Percentiles rank a stretch among this genome's conserved stretches.
phyloP scores from a whole-genome alignment of 2,113 vertebrate species.

The Perognathus longimembris region DNA sequence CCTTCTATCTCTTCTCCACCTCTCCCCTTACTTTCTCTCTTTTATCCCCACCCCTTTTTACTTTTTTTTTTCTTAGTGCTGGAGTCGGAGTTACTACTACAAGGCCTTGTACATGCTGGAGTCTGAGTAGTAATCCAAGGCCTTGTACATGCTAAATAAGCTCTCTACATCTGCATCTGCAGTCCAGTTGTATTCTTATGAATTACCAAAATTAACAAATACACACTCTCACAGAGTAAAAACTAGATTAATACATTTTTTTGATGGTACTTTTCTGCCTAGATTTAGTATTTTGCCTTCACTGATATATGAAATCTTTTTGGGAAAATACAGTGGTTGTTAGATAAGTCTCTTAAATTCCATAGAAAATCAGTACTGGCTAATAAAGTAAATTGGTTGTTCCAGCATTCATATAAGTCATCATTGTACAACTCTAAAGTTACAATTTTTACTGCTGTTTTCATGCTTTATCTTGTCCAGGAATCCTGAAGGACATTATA shows the following conservation, averaged over 20 bases:
- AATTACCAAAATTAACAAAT: slow-evolving; percentile 49
- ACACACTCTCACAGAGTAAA: slow-evolving; percentile 39
- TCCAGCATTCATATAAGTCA: slow-evolving; percentile 33
- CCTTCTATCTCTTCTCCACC: background rate
- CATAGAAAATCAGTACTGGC: background rate
- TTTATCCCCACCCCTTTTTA: background rate
- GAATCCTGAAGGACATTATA: background rate
- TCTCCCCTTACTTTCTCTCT: background rate
- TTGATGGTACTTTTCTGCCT: slow-evolving; percentile 34
- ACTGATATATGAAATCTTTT: slow-evolving; percentile 38
- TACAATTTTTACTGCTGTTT: slow-evolving; percentile 45
- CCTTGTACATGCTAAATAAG: background rate
- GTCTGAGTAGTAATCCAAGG: background rate
- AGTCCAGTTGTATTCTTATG: background rate
- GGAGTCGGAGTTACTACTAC: background rate
- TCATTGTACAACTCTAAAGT: background rate
- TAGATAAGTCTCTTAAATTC: slow-evolving; percentile 49
- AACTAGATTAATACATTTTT: slow-evolving; percentile 21
- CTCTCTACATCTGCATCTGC: background rate
- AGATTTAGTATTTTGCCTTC: slow-evolving; percentile 51
- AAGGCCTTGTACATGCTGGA: too few relatives aligned
- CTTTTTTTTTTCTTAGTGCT: background rate
- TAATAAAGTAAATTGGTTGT: slow-evolving; percentile 32
- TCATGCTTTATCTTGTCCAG: slow-evolving; percentile 44
- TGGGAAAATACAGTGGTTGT: slow-evolving; percentile 34